phyloP scores from a whole-genome alignment of 1,140 invertebrate genomes.

The Helicoverpa armigera region DNA sequence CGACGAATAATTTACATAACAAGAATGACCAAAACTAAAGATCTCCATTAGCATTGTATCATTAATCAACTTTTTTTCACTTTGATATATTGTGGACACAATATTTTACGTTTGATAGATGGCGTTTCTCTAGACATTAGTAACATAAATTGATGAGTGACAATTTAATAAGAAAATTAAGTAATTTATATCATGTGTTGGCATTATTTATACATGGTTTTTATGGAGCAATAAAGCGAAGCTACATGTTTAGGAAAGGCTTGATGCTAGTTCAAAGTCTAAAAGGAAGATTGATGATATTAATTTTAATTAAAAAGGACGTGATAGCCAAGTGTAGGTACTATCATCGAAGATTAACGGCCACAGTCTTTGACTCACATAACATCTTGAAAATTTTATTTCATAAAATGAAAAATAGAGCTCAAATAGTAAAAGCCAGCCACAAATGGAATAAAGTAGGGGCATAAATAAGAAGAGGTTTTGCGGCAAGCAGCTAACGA shows the following conservation, averaged over 20 bases:
- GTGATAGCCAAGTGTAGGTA: background rate
- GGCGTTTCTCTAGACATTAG: slow-evolving; percentile 9
- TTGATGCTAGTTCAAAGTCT: background rate
- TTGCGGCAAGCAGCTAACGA: slow-evolving; percentile 78
- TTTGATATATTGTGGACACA: slow-evolving; percentile 31
- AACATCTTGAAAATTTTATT: slow-evolving; percentile 12
- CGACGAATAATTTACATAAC: slow-evolving; percentile 44
- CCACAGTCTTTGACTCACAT: slow-evolving; percentile 5
- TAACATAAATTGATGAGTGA: slow-evolving; percentile 16
- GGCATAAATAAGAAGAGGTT: slow-evolving; percentile 78
- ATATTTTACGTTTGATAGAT: slow-evolving; percentile 42
- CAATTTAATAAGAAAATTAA: slow-evolving; percentile 39
- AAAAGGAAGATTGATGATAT: no score
- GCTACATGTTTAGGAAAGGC: background rate
- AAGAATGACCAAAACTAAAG: slow-evolving; percentile 40
- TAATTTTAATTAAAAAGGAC: background rate
- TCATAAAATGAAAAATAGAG: slow-evolving; percentile 40
- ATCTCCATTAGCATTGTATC: slow-evolving; percentile 44
- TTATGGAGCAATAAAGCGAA: background rate
- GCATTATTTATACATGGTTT: slow-evolving; percentile 22
- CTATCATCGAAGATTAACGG: background rate
- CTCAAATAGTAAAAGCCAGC: slow-evolving; percentile 47
- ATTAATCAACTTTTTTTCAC: slow-evolving; percentile 43
- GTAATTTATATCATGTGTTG: background rate
- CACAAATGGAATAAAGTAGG: slow-evolving; percentile 80